Base-by-base conservation (phyloP, 2,113 vertebrate species). In the Ptychochromis oligacanthus region DNA sequence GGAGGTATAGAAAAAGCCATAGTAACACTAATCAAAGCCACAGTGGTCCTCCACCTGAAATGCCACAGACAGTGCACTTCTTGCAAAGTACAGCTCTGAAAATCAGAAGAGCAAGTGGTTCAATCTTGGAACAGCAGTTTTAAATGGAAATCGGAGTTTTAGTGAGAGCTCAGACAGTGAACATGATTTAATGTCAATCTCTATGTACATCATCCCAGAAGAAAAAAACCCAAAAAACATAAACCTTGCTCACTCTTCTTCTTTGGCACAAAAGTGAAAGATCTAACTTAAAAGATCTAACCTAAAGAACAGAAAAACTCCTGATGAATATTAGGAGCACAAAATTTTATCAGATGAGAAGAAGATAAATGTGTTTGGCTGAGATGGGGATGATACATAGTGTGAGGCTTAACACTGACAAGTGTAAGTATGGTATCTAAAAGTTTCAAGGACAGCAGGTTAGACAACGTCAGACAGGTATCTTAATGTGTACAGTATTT, bases 361-460 rank as follows among this genome's bases (percentile, higher is more conserved):
- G 13, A 43, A 2, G 61, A 2, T 22, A 40, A 65, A 24, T 3
- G 24, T n/a, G 36, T 65, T 43, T 40, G 61, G 36, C n/a, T 24
- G 36, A 40, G 36, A 40, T 43, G 36, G 12, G n/a, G 20, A 64
- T 5, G 36, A 40, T 15, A 64, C 20, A 8, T 7, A 40, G 13
- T 4, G 0, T 38, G 36, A 65, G 0, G 13, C 20, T 62, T 0
- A 0, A 67, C 17, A 52, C 62, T 46, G 38, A 56, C n/a, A 40
- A 61, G 28, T 28, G 2, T 17, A 40, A 59, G 46, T 38, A 24
- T 11, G 31, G 62, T 3, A 22, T 17, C 59, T 55, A 64, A 79
- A 38, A n/a, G 24, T 14, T 36, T 31, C n/a, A 52, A 77, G n/a
- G 10, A 58, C 36, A 55, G 1, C n/a, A 1, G 13, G 40, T 43